phyloP scores from a whole-genome alignment of 2,113 vertebrate genomes.

The Macrotus californicus region DNA sequence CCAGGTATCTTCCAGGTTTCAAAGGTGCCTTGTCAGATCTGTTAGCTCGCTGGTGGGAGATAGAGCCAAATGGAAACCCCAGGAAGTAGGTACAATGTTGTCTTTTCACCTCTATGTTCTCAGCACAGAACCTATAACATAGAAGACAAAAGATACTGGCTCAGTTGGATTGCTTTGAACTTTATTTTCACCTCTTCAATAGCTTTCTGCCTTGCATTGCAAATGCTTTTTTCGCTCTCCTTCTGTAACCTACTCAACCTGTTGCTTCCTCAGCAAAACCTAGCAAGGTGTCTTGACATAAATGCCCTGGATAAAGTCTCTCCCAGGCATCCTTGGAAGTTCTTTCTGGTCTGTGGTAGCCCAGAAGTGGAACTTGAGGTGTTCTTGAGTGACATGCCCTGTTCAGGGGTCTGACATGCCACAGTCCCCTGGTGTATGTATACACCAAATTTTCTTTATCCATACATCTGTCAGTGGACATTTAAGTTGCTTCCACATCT shows the following conservation, averaged over 20 bases:
- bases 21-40: background rate
- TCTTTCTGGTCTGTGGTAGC: background rate
- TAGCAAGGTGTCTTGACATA: background rate
- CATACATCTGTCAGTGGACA: background rate
- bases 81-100: background rate
- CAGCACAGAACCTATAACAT: too few relatives aligned
- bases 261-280: constrained; percentile 26
- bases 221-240: background rate
- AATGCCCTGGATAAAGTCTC: background rate
- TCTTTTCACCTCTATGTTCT: background rate
- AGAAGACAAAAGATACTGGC: background rate
- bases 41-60: background rate
- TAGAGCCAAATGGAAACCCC: background rate
- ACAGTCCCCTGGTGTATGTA: background rate
- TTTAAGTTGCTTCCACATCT: background rate
- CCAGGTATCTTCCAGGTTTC: background rate
- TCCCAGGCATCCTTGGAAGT: background rate
- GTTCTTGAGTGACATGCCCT: background rate
- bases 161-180: background rate
- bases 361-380: background rate
- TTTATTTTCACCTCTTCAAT: background rate
- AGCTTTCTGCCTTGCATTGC: background rate
- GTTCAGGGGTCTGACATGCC: background rate
- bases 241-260: background rate
- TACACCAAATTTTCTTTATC: background rate